These are phyloP conservation scores for Scyliorhinus canicula DNA, from an alignment of 2,797 vertebrate genomes.

Conservation along the genomic window DNA sequence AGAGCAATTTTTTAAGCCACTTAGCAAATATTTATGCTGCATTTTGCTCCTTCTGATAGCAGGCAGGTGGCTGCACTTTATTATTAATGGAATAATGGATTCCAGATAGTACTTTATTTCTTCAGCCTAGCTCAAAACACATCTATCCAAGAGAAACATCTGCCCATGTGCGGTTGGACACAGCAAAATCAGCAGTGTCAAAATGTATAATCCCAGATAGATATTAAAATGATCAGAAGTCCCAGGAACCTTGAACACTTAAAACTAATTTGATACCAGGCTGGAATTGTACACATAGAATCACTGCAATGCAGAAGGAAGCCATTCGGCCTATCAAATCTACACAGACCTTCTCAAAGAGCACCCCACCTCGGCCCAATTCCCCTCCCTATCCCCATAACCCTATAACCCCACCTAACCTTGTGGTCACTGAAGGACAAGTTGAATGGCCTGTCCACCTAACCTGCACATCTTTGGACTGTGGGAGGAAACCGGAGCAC, in stretches of 20 bases:
- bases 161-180: neutral
- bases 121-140: neutral
- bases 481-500: too few species aligned
- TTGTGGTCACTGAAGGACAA: too few species aligned
- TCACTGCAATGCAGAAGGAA: too few species aligned
- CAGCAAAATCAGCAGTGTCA: neutral
- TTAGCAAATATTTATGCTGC: neutral
- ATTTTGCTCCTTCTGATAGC: neutral
- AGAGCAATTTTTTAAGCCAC: neutral
- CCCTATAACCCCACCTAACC: too few species aligned
- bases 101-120: neutral
- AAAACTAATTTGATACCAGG: neutral
- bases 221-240: neutral
- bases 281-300: neutral
- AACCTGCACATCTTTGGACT: too few species aligned
- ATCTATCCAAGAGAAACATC: neutral
- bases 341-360: too few species aligned
- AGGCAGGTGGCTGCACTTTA: neutral
- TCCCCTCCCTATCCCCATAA: too few species aligned
- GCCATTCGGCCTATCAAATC: too few species aligned
- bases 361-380: too few species aligned
- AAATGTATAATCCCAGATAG: neutral
- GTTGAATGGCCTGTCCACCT: too few species aligned
- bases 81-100: too few species aligned
- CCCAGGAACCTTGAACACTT: neutral